Evolutionary conservation across 2,888 invertebrate genomes (phyloP).

Genomic region (Cryptus viduatorius): DNA sequence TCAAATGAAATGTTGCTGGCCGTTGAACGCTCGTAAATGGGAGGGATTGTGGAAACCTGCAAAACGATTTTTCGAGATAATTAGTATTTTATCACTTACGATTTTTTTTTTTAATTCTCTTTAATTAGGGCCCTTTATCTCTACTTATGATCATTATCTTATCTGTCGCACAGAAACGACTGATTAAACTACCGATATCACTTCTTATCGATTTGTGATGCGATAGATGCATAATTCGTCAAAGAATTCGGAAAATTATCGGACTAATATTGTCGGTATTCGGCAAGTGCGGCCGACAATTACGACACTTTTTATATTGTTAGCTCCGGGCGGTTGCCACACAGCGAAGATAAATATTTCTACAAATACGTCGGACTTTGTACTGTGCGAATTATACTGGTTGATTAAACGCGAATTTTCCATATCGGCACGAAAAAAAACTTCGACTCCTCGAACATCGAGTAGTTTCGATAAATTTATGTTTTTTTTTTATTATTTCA

Average conservation of each 20-base stretch:
- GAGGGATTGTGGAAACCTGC: slow-evolving; percentile 83
- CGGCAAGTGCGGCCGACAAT: neutral
- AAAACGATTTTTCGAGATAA: slow-evolving; percentile 50
- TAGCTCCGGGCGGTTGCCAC: neutral
- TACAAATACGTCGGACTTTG: neutral
- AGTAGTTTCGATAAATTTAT: neutral
- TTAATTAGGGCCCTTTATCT: neutral
- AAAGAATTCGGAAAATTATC: neutral
- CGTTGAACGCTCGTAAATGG: slow-evolving; percentile 81
- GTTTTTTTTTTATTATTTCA: neutral
- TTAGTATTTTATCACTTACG: neutral
- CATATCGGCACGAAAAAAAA: neutral
- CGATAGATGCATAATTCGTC: neutral
- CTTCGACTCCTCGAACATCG: neutral
- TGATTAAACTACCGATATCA: neutral
- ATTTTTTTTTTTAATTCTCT: slow-evolving; percentile 4
- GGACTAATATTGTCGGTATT: neutral
- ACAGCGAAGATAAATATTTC: neutral
- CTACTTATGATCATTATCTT: neutral
- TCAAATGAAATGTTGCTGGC: slow-evolving; percentile 84
- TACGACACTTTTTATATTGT: neutral
- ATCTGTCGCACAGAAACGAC: neutral
- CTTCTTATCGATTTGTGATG: too few relatives aligned
- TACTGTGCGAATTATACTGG: neutral
- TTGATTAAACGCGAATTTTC: neutral